A percentile compares a stretch with the other conserved stretches of the same genome.
Evolutionary conservation across 2,113 vertebrate genomes (phyloP).

Genomic region (Stomatorhinus ivindoensis): DNA sequence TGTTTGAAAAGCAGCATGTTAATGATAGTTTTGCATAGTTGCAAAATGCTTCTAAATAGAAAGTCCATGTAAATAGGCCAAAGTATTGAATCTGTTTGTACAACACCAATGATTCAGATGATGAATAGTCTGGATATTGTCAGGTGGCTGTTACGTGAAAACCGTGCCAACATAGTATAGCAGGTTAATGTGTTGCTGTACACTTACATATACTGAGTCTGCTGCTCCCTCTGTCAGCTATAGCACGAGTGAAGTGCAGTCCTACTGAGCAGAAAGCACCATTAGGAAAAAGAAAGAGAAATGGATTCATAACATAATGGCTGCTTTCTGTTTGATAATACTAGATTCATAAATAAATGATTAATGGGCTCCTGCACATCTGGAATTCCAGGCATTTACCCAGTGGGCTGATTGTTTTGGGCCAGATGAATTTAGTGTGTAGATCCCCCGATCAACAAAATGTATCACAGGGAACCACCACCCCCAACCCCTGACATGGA

Average conservation of each 20-base stretch:
- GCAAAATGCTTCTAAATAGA: background rate
- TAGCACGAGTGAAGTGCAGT: background rate
- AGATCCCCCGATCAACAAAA: background rate
- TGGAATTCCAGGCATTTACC: too few species aligned
- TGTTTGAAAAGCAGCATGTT: background rate
- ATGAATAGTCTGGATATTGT: background rate
- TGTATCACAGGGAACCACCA: background rate
- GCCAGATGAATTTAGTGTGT: background rate
- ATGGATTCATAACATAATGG: background rate
- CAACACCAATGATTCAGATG: background rate
- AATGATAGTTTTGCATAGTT: background rate
- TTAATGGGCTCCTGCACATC: background rate
- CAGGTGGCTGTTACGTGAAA: background rate
- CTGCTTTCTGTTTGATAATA: background rate
- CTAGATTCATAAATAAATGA: background rate
- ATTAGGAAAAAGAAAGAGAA: background rate
- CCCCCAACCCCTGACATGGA: background rate
- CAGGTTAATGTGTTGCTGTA: background rate
- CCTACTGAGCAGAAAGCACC: background rate
- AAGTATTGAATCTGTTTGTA: background rate
- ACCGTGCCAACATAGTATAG: background rate
- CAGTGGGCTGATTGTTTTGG: too few species aligned
- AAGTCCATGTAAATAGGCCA: background rate
- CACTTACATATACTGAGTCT: background rate
- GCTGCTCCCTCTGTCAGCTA: background rate